Percentiles rank a stretch among this genome's conserved stretches.
phyloP scores from a whole-genome alignment of 2,797 vertebrate species.

The Smutsia temminckii region DNA sequence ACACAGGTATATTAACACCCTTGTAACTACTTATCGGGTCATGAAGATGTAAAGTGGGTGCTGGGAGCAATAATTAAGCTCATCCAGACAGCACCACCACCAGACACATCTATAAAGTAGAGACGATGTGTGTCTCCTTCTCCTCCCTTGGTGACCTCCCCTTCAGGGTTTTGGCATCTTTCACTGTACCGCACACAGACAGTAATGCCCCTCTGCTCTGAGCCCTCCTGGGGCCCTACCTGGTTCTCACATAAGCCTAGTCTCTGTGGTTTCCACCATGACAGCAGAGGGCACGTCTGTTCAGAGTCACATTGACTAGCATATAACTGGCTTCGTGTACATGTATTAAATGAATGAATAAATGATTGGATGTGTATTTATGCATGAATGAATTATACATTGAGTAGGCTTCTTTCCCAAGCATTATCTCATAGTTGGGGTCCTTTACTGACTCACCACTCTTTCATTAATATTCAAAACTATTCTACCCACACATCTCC shows the following conservation, averaged over 20 bases:
- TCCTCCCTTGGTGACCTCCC: background rate
- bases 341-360: background rate
- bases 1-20: background rate
- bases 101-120: background rate
- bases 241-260: background rate
- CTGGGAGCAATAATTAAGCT: background rate
- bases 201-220: background rate
- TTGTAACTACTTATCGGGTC: background rate
- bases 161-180: background rate
- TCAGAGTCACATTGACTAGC: background rate
- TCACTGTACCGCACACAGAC: background rate
- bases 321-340: background rate
- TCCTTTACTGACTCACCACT: background rate
- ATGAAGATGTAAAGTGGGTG: background rate
- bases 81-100: background rate
- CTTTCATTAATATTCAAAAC: background rate
- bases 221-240: background rate
- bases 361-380: background rate
- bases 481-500: background rate
- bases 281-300: background rate
- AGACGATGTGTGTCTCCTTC: background rate
- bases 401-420: background rate
- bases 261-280: background rate
- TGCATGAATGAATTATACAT: background rate
- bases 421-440: background rate